A percentile compares a stretch with the other conserved stretches of the same genome.
Evolutionary conservation across 2,797 vertebrate genomes (phyloP).

Genomic region (Mallotus villosus): DNA sequence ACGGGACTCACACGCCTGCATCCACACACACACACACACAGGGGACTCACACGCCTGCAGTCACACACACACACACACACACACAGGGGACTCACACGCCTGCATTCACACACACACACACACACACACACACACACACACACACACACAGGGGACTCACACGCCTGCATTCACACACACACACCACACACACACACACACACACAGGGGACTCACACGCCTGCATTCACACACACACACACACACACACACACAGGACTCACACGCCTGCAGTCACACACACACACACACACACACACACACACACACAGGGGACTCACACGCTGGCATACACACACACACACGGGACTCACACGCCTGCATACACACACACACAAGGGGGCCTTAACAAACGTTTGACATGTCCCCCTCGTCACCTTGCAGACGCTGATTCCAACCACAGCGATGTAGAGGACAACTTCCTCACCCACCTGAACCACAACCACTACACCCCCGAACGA

Average conservation of each 20-base stretch:
- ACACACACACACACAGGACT: neutral
- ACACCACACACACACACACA: neutral
- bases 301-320: neutral
- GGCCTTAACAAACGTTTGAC: too few species aligned
- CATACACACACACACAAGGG: neutral
- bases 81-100: neutral
- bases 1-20: too few species aligned
- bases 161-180: too few species aligned
- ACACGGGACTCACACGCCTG: too few species aligned
- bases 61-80: neutral
- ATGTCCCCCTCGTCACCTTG: slow-evolving; percentile 5
- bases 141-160: too few species aligned
- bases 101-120: neutral
- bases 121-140: neutral
- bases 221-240: neutral
- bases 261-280: too few species aligned
- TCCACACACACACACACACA: too few species aligned
- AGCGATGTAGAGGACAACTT: slow-evolving; percentile 66
- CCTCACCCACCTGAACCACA: slow-evolving; percentile 82
- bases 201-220: neutral
- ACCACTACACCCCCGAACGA: slow-evolving; percentile 67
- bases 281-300: too few species aligned
- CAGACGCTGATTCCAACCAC: slow-evolving; percentile 75
- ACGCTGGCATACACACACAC: neutral
- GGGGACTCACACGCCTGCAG: too few species aligned